Evolutionary conservation across 1,140 invertebrate species (phyloP).

Genomic region (Ostrea edulis): DNA sequence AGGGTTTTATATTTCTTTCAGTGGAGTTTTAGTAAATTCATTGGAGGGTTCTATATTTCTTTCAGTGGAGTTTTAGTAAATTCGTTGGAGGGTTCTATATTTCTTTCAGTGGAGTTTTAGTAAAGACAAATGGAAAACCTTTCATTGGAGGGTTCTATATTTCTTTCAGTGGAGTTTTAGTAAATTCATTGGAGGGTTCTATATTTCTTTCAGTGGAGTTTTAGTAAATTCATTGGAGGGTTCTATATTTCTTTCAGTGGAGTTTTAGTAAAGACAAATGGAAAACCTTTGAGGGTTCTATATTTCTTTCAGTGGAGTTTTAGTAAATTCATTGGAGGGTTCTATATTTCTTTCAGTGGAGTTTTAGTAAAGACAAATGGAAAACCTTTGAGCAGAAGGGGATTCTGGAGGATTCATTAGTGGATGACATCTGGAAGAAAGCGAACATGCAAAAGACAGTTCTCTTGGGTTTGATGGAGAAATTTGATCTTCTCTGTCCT

Average conservation of each 20-base stretch:
- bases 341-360: constrained; percentile 64
- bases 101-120: no score
- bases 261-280: constrained; percentile 71
- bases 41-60: neutral
- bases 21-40: constrained; percentile 69
- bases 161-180: constrained; percentile 69
- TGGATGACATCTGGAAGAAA: constrained; percentile 74
- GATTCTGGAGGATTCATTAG: constrained; percentile 72
- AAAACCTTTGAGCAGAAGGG: constrained; percentile 67
- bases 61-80: constrained; percentile 69
- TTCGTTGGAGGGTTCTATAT: no score
- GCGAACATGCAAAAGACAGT: constrained; percentile 69
- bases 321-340: constrained; percentile 41
- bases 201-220: constrained; percentile 66
- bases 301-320: constrained; percentile 68
- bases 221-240: constrained; percentile 55
- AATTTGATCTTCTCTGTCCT: constrained; percentile 76
- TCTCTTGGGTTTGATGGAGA: constrained; percentile 76
- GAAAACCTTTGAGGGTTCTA: constrained; percentile 59
- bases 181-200: neutral
- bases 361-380: constrained; percentile 71
- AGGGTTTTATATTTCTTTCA: constrained; percentile 47
- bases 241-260: constrained; percentile 63
- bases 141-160: constrained; percentile 52
- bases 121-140: constrained; percentile 70